Evolutionary conservation across 2,113 vertebrate species (phyloP).

Genomic region (Pelecanus crispus): DNA sequence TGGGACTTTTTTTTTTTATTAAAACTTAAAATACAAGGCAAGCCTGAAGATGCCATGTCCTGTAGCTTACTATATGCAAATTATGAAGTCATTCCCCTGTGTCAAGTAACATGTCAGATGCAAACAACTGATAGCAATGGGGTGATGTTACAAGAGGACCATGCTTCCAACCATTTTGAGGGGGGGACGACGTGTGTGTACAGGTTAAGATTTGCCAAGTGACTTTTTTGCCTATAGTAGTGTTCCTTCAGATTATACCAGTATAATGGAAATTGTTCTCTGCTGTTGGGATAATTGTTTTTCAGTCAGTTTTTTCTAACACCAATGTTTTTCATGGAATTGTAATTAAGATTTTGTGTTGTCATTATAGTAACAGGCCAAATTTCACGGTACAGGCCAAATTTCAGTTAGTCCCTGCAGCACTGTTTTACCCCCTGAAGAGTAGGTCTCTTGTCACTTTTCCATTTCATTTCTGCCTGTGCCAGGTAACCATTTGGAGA

Average conservation of each 20-base stretch:
- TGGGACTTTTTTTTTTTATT: not conserved
- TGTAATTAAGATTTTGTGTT: not conserved
- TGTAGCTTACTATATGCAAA: not conserved
- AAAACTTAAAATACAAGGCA: not conserved
- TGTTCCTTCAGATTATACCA: not conserved
- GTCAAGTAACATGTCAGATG: not conserved
- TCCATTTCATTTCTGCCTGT: not conserved
- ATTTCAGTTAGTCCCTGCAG: not conserved
- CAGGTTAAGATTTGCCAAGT: not conserved
- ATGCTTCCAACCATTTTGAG: not conserved
- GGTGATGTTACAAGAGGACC: not conserved
- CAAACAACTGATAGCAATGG: not conserved
- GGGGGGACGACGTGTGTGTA: fast-evolving
- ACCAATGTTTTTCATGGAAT: not conserved
- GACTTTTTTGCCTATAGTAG: not conserved
- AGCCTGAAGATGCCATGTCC: not conserved
- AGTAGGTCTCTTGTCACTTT: not conserved
- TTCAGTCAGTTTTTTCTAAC: not conserved
- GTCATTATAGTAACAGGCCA: not conserved
- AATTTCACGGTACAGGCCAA: not conserved
- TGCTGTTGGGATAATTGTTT: not conserved
- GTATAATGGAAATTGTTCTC: not conserved
- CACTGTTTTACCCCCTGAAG: not conserved
- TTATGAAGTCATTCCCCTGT: not conserved
- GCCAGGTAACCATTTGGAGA: conserved; percentile 8